phyloP scores from a whole-genome alignment of 2,888 invertebrate genomes.

The Dolichopus griseipennis region DNA sequence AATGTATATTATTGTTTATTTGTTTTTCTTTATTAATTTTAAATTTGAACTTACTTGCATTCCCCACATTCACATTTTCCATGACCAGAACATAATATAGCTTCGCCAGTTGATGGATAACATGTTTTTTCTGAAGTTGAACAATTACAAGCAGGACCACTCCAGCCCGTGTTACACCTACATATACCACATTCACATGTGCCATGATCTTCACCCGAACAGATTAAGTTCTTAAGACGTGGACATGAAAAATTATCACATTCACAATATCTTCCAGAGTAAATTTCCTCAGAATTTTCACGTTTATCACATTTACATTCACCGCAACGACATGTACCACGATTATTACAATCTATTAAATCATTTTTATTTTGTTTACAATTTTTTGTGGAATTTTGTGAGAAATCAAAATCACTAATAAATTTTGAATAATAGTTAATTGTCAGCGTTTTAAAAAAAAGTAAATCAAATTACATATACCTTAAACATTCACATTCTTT shows the following conservation, averaged over 20 bases:
- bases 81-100: constrained; percentile 62
- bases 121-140: constrained; percentile 61
- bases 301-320: constrained; percentile 56
- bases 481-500: constrained; percentile 72
- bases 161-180: constrained; percentile 61
- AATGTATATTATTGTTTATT: too few species aligned
- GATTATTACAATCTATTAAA: constrained; percentile 53
- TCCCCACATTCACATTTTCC: constrained; percentile 82
- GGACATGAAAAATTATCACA: constrained; percentile 91
- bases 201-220: constrained; percentile 68
- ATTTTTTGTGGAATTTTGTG: constrained; percentile 48
- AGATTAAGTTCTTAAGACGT: constrained; percentile 62
- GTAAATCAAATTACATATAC: constrained; percentile 8
- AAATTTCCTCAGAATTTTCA: constrained; percentile 53
- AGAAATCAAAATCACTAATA: constrained; percentile 33
- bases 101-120: constrained; percentile 50
- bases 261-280: constrained; percentile 67
- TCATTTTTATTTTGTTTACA: too few species aligned
- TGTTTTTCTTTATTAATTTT: not conserved
- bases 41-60: constrained; percentile 41
- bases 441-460: too few species aligned
- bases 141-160: constrained; percentile 71
- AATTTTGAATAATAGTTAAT: too few species aligned
- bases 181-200: constrained; percentile 67
- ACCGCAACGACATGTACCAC: constrained; percentile 68